Conservation (phyloP, 2,888 invertebrate genomes). For the Rotaria socialis region DNA sequence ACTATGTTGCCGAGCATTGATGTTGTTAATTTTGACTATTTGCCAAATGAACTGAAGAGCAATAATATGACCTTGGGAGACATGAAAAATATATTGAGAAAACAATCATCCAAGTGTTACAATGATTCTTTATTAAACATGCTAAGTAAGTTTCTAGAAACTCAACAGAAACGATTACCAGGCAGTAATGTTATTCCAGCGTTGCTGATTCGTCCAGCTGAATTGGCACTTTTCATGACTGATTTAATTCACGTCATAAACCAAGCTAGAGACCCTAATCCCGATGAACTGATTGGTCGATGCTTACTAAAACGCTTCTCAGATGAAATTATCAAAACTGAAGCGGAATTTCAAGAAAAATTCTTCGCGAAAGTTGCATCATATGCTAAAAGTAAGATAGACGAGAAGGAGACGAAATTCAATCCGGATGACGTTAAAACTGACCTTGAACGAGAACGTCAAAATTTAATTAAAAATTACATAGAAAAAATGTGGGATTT, state of each 20-base stretch:
- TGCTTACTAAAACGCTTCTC: neutral
- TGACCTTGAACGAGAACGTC: neutral
- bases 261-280: neutral
- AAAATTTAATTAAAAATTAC: neutral
- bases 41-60: neutral
- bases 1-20: neutral
- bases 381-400: neutral
- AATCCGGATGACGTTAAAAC: neutral
- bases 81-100: neutral
- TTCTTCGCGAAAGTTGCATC: neutral
- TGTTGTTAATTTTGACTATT: neutral
- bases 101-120: neutral
- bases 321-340: neutral
- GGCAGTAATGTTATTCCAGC: neutral
- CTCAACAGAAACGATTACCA: neutral
- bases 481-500: neutral
- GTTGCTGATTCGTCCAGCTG: neutral
- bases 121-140: neutral
- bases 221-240: neutral
- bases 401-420: neutral
- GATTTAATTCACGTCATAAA: neutral
- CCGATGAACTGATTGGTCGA: neutral
- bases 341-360: neutral
- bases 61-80: neutral
- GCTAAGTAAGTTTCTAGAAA: neutral